These are phyloP conservation scores for Maniola jurtina DNA, from an alignment of 1,140 invertebrate genomes.

Conservation along the genomic window DNA sequence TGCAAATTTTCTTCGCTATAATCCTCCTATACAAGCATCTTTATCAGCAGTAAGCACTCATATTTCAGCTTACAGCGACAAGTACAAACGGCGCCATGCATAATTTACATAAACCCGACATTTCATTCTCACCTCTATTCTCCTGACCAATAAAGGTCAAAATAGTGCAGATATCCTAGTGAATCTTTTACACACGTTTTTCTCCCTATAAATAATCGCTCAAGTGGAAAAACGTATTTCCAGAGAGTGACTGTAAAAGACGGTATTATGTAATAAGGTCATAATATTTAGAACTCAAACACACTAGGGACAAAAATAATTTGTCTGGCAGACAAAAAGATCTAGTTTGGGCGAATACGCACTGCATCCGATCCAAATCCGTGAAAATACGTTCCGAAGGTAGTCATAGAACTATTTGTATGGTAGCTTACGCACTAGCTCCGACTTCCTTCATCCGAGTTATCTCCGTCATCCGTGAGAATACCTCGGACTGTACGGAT, in stretches of 20 bases:
- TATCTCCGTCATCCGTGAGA: too few relatives aligned
- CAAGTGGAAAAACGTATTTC: background rate
- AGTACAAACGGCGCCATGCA: background rate
- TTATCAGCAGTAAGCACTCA: slow-evolving; percentile 3
- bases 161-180: background rate
- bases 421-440: too few relatives aligned
- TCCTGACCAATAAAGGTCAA: background rate
- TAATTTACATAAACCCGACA: background rate
- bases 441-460: too few relatives aligned
- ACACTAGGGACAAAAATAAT: too few relatives aligned
- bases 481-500: too few relatives aligned
- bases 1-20: background rate
- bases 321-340: too few relatives aligned
- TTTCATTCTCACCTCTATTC: background rate
- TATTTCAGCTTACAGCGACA: background rate
- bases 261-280: background rate
- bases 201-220: background rate
- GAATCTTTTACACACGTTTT: background rate
- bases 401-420: too few relatives aligned
- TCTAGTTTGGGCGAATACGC: too few relatives aligned
- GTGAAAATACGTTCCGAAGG: too few relatives aligned
- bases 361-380: too few relatives aligned
- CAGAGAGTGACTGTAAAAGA: background rate
- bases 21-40: background rate
- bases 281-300: too few relatives aligned